Conservation (phyloP, 1,140 invertebrate species). For the Dermatophagoides farinae region DNA sequence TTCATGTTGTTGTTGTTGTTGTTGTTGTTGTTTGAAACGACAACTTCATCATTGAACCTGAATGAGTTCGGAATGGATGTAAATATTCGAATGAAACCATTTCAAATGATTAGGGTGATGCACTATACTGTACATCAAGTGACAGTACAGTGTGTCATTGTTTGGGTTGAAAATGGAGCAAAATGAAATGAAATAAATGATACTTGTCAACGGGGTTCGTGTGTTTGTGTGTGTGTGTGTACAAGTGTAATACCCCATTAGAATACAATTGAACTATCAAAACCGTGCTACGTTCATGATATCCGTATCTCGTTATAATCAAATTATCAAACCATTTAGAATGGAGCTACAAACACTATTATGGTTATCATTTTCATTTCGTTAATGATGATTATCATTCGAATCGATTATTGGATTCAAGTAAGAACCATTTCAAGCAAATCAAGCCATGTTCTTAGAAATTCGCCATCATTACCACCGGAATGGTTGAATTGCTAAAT, state of each 20-base stretch:
- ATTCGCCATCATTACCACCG: neutral
- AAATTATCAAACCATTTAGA: slow-evolving; percentile 5
- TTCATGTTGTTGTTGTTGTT: too few species aligned
- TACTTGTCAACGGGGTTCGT: neutral
- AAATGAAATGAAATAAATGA: neutral
- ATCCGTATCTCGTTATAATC: slow-evolving; percentile 9
- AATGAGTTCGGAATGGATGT: too few species aligned
- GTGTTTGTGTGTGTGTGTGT: neutral
- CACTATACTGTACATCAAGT: too few species aligned
- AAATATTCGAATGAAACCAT: too few species aligned
- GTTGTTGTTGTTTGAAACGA: too few species aligned
- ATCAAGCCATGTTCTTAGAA: neutral
- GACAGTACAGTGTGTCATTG: too few species aligned
- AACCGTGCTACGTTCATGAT: neutral
- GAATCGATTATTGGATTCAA: neutral
- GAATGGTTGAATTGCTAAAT: neutral
- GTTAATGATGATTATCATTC: neutral
- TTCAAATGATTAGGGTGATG: too few species aligned
- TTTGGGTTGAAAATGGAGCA: neutral
- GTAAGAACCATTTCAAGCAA: neutral
- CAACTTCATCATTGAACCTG: too few species aligned
- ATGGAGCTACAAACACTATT: neutral
- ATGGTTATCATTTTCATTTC: neutral
- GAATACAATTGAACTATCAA: neutral
- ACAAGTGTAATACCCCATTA: neutral